Evolutionary conservation across 2,113 vertebrate genomes (phyloP).

Genomic region (Neolamprologus fasciatus): DNA sequence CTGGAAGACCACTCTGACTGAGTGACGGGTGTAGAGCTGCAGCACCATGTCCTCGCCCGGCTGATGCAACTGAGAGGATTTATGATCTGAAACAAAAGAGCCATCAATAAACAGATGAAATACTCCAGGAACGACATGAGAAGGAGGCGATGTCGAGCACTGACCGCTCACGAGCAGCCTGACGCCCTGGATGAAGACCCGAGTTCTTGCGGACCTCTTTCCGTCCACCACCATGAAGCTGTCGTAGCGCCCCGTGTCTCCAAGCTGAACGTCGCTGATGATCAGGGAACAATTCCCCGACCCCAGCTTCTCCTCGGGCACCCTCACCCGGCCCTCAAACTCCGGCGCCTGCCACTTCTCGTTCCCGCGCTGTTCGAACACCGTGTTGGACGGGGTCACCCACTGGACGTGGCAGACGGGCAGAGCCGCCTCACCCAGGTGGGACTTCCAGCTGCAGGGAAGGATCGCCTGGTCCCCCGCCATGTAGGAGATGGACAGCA

Average conservation of each 20-base stretch:
- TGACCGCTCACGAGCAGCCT: slow-evolving; percentile 51
- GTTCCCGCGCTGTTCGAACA: slow-evolving; percentile 48
- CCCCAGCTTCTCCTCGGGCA: slow-evolving; percentile 16
- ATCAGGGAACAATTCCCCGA: slow-evolving; percentile 63
- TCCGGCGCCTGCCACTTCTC: slow-evolving; percentile 5
- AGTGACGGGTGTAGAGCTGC: slow-evolving; percentile 46
- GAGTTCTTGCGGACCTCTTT: neutral
- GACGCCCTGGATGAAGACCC: slow-evolving; percentile 57
- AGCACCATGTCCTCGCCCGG: slow-evolving; percentile 43
- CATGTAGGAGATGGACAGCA: neutral
- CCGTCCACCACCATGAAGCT: slow-evolving; percentile 56
- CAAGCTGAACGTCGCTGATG: slow-evolving; percentile 51
- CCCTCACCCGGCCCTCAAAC: slow-evolving; percentile 16
- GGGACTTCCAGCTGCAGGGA: slow-evolving; percentile 53
- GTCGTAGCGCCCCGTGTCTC: slow-evolving; percentile 56
- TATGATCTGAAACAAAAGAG: slow-evolving; percentile 39
- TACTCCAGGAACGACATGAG: neutral
- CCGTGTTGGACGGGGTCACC: neutral
- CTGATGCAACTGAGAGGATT: neutral
- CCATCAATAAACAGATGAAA: neutral
- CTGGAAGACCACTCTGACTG: slow-evolving; percentile 48
- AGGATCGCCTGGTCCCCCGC: slow-evolving; percentile 52
- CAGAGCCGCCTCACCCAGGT: rapidly evolving
- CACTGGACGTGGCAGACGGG: slow-evolving; percentile 49
- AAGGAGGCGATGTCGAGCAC: neutral